A percentile compares a stretch with the other conserved stretches of the same genome.
These are phyloP conservation scores for Notamacropus eugenii DNA, from an alignment of 2,797 vertebrate species.

Conservation along the genomic window DNA sequence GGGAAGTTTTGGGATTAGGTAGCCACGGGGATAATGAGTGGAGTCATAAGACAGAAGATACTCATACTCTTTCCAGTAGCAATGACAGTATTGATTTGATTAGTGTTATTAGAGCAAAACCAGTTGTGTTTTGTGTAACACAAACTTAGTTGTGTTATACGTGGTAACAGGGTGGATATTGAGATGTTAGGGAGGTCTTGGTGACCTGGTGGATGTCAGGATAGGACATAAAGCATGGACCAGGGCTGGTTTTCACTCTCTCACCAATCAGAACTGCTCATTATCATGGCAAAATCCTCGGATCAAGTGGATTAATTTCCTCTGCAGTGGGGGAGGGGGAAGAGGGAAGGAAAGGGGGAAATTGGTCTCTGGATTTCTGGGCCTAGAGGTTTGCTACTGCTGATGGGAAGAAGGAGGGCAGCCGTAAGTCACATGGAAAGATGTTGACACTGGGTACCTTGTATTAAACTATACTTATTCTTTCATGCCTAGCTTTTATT, in stretches of 20 bases:
- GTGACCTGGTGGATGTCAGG: not conserved
- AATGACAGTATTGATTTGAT: not conserved
- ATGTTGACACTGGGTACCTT: not conserved
- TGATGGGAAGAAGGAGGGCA: not conserved
- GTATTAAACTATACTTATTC: not conserved
- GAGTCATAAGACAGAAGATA: not conserved
- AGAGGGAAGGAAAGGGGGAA: no score
- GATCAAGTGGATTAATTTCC: not conserved
- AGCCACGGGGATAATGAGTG: not conserved
- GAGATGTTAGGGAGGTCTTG: not conserved
- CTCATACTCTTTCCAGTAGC: not conserved
- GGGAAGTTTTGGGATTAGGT: not conserved
- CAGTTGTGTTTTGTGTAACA: not conserved
- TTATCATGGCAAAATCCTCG: not conserved
- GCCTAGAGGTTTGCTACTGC: not conserved
- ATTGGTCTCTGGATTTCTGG: not conserved
- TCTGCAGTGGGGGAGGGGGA: not conserved
- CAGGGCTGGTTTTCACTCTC: not conserved
- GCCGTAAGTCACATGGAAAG: not conserved
- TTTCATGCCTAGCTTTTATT: not conserved
- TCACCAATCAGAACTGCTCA: not conserved
- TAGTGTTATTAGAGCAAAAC: not conserved
- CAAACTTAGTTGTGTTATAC: not conserved
- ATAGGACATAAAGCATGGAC: not conserved
- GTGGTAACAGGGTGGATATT: not conserved